Evolutionary conservation across 2,113 vertebrate genomes (phyloP).

Genomic region (Myocastor coypus): DNA sequence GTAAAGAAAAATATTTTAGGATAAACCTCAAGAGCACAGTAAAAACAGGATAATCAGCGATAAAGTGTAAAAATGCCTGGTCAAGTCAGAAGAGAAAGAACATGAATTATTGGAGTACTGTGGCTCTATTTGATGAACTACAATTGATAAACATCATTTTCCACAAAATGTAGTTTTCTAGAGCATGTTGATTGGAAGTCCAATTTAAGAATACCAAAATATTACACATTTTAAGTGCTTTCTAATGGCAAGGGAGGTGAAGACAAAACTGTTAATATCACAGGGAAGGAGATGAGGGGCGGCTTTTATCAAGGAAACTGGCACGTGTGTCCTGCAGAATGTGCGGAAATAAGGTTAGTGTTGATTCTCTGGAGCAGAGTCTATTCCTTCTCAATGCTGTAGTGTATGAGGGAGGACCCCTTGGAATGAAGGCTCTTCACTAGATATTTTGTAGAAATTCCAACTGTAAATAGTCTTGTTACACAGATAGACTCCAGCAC

Average conservation of each 20-base stretch:
- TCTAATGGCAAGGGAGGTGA: neutral
- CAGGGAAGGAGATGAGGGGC: neutral
- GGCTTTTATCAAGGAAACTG: neutral
- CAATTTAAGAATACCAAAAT: neutral
- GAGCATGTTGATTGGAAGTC: neutral
- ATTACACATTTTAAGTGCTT: slow-evolving; percentile 6
- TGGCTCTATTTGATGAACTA: neutral
- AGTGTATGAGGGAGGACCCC: accelerated
- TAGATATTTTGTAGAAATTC: neutral
- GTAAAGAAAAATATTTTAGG: neutral
- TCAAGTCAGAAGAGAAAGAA: neutral
- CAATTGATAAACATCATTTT: neutral
- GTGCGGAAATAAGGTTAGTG: neutral
- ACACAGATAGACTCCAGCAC: neutral
- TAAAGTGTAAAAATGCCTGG: neutral
- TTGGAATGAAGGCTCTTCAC: neutral
- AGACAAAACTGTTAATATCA: neutral
- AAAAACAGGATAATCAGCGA: neutral
- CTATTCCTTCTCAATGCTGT: neutral
- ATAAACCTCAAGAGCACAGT: neutral
- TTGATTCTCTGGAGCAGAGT: neutral
- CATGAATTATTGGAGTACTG: neutral
- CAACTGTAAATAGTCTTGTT: neutral
- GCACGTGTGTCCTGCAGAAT: neutral
- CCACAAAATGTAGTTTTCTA: neutral